phyloP scores from a whole-genome alignment of 1,140 invertebrate species.

The Nasonia longicornis region DNA sequence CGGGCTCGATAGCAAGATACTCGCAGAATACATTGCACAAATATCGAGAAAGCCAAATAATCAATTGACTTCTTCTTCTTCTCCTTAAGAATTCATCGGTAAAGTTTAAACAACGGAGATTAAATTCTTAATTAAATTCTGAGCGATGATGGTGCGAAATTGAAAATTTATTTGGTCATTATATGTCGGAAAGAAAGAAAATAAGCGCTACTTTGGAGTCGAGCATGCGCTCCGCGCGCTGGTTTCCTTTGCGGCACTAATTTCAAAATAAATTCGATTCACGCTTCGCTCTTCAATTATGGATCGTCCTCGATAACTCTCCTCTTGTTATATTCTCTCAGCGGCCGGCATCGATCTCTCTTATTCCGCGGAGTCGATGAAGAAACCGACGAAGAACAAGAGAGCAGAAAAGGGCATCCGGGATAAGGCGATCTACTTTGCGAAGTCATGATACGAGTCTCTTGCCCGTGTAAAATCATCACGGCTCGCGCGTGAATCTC shows the following conservation, averaged over 20 bases:
- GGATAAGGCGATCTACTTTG: slow-evolving; percentile 7
- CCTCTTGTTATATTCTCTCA: slow-evolving; percentile 27
- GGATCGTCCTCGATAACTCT: slow-evolving; percentile 22
- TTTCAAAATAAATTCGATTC: slow-evolving; percentile 41
- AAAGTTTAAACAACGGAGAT: not conserved
- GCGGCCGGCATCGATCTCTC: not conserved
- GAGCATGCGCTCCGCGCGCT: too few relatives aligned
- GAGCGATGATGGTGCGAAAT: not conserved
- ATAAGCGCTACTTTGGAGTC: not conserved
- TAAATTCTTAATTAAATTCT: not conserved
- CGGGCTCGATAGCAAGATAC: not conserved
- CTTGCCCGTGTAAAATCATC: slow-evolving; percentile 52
- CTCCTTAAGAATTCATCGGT: not conserved
- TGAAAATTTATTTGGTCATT: slow-evolving; percentile 29
- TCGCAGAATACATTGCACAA: not conserved
- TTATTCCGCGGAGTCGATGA: not conserved
- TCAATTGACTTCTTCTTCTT: not conserved
- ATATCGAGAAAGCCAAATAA: not conserved
- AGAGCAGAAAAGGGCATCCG: not conserved
- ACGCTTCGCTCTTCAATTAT: slow-evolving; percentile 24
- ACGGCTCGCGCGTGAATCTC: slow-evolving; percentile 44
- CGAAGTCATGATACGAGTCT: slow-evolving; percentile 44
- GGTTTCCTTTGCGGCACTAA: not conserved
- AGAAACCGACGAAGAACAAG: slow-evolving; percentile 12
- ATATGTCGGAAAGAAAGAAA: not conserved